Evolutionary conservation across 2,113 vertebrate genomes (phyloP).

Genomic region (Mungos mungo): DNA sequence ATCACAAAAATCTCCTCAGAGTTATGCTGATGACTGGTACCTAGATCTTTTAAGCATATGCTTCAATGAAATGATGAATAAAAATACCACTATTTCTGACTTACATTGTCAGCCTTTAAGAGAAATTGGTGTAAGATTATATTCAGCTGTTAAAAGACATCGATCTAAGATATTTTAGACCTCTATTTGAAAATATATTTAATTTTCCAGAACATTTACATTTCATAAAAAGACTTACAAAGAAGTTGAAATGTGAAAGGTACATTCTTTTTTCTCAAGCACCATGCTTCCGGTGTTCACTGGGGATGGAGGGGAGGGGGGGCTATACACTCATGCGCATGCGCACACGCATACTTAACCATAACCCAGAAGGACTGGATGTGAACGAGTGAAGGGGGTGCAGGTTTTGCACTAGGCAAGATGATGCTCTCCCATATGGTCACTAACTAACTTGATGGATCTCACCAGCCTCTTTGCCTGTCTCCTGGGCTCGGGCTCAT

Average conservation of each 20-base stretch:
- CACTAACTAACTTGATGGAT: neutral
- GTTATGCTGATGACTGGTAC: neutral
- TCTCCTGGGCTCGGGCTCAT: slow-evolving; percentile 5
- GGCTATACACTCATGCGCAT: too few relatives aligned
- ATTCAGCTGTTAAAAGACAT: neutral
- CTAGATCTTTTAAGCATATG: neutral
- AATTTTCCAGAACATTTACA: neutral
- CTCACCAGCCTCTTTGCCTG: neutral
- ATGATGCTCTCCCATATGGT: neutral
- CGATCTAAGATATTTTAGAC: neutral
- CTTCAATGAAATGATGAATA: neutral
- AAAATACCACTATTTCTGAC: neutral
- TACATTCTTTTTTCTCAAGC: neutral
- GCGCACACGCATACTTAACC: neutral
- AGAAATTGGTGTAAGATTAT: neutral
- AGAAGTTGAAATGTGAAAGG: neutral
- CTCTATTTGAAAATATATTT: neutral
- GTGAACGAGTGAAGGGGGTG: neutral
- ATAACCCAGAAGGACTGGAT: neutral
- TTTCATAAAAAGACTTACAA: neutral
- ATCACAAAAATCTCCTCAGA: neutral
- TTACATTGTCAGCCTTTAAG: neutral
- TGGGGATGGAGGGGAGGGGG: neutral
- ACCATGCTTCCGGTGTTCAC: neutral
- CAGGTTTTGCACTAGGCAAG: neutral